Conservation (phyloP, 2,113 vertebrate species). For the Ammodytes dubius region DNA sequence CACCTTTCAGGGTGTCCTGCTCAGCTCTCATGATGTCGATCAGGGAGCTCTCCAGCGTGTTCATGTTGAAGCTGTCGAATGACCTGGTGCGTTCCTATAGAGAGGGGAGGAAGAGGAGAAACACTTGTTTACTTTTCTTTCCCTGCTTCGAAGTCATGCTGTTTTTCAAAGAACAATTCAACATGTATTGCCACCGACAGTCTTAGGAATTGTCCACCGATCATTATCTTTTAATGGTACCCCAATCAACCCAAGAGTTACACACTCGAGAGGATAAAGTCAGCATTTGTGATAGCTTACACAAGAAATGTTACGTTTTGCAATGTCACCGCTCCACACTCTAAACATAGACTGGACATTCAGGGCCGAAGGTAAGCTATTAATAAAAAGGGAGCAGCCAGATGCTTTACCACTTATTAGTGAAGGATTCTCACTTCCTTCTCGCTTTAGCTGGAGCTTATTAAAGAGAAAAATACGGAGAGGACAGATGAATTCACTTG, state of each 20-base stretch:
- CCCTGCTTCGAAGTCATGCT: not conserved
- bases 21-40: conserved; percentile 99
- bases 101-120: conserved; percentile 58
- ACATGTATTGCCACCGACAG: not conserved
- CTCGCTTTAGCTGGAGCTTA: not conserved
- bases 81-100: conserved; percentile 95
- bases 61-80: conserved; percentile 96
- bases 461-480: conserved; percentile 21
- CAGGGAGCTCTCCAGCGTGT: conserved; percentile 97
- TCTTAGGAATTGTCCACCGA: not conserved
- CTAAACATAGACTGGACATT: not conserved
- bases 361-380: not conserved
- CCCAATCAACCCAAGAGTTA: conserved; percentile 4
- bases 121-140: not conserved
- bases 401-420: not conserved
- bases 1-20: conserved; percentile 99
- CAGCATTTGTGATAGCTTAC: not conserved
- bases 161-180: not conserved
- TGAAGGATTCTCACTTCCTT: not conserved
- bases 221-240: conserved; percentile 7
- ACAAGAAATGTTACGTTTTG: conserved; percentile 11
- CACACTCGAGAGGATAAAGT: not conserved
- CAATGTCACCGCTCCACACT: not conserved
- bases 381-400: not conserved
- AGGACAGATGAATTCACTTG: not conserved